These are phyloP conservation scores for Vanessa cardui DNA, from an alignment of 2,888 invertebrate genomes.

Conservation along the genomic window DNA sequence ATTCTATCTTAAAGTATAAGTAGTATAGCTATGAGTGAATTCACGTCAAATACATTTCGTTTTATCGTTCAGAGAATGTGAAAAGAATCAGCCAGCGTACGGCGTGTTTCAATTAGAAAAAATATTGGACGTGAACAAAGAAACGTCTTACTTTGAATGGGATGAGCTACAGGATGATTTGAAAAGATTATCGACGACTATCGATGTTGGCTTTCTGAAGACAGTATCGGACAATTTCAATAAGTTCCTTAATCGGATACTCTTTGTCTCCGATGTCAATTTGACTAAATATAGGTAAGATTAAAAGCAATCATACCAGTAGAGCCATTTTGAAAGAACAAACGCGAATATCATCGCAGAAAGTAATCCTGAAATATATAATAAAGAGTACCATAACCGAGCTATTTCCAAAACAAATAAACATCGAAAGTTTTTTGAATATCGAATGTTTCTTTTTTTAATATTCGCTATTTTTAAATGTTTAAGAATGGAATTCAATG, in stretches of 20 bases:
- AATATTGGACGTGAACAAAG: constrained; percentile 86
- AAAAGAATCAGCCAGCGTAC: constrained; percentile 88
- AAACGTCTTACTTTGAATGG: constrained; percentile 86
- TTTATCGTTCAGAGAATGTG: constrained; percentile 84
- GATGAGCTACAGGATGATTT: constrained; percentile 81
- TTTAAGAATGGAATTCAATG: constrained; percentile 77
- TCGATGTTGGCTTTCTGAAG: constrained; percentile 78
- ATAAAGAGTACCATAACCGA: too few relatives aligned
- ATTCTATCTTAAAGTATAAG: neutral
- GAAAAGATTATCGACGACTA: constrained; percentile 76
- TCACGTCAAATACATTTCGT: neutral
- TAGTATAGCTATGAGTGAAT: neutral
- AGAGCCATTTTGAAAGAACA: too few relatives aligned
- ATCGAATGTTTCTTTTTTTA: too few relatives aligned
- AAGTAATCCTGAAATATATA: too few relatives aligned
- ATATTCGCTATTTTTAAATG: neutral
- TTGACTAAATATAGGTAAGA: constrained; percentile 82
- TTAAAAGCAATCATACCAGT: neutral
- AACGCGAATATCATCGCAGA: too few relatives aligned
- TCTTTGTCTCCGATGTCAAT: constrained; percentile 83
- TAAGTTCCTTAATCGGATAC: constrained; percentile 81
- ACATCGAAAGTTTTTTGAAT: too few relatives aligned
- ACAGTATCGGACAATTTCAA: constrained; percentile 84
- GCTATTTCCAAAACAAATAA: too few relatives aligned
- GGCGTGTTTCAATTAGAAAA: constrained; percentile 87